Percentiles rank a stretch among this genome's conserved stretches.
Evolutionary conservation across 2,888 invertebrate genomes (phyloP).

Genomic region (Idaea dimidiata): DNA sequence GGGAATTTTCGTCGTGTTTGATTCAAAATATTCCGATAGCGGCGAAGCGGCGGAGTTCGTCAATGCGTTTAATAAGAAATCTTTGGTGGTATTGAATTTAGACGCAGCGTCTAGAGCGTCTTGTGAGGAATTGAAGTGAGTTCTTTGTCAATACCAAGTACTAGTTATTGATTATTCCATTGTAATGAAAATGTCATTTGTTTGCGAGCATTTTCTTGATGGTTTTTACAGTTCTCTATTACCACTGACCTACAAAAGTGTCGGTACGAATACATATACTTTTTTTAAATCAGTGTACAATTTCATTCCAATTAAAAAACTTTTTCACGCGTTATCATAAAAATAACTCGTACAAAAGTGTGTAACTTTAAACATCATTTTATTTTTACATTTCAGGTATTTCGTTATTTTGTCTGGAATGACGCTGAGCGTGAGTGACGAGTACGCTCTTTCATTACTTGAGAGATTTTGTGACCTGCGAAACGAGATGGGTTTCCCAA

Average conservation of each 20-base stretch:
- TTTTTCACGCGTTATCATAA: background rate
- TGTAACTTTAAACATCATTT: conserved; percentile 3
- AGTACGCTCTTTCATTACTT: conserved; percentile 18
- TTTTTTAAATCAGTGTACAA: background rate
- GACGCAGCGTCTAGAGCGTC: conserved; percentile 46
- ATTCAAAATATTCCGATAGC: conserved; percentile 19
- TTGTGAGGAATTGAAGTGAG: conserved; percentile 47
- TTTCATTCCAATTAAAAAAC: background rate
- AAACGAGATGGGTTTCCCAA: conserved; percentile 21
- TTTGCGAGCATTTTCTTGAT: background rate
- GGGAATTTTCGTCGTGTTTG: conserved; percentile 47
- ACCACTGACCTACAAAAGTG: background rate
- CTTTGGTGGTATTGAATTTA: conserved; percentile 43
- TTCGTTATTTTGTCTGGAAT: conserved; percentile 18
- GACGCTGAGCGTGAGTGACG: conserved; percentile 15
- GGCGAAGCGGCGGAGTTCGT: conserved; percentile 20
- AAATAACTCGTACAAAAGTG: background rate
- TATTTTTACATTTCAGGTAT: conserved; percentile 17
- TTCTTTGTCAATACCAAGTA: conserved; percentile 6
- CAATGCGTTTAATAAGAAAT: conserved; percentile 34
- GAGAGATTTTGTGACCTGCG: conserved; percentile 21
- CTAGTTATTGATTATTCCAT: background rate
- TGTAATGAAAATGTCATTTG: background rate
- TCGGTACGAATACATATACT: background rate
- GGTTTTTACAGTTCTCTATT: background rate